These are phyloP conservation scores for Apotomis betuletana DNA, from an alignment of 2,888 invertebrate genomes.

Conservation along the genomic window DNA sequence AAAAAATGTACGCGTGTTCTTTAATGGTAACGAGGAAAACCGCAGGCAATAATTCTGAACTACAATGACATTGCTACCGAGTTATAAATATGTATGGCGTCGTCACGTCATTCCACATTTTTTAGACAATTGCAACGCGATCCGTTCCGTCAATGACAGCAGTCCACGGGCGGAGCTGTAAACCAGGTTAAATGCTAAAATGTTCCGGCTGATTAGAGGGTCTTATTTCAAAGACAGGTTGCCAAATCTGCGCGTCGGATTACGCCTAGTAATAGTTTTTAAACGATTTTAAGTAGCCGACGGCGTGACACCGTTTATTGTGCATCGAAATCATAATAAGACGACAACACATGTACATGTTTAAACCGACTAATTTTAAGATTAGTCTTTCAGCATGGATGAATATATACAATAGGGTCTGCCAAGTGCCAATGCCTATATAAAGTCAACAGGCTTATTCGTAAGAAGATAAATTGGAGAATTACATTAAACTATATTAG, in stretches of 20 bases:
- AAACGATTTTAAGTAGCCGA: background rate
- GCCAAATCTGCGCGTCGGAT: slow-evolving; percentile 31
- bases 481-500: background rate
- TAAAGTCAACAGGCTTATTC: too few species aligned
- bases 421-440: too few species aligned
- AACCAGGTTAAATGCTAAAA: slow-evolving; percentile 33
- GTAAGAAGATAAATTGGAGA: too few species aligned
- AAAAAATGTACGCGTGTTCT: slow-evolving; percentile 2
- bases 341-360: too few species aligned
- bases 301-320: background rate
- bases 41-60: background rate
- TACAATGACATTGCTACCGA: background rate
- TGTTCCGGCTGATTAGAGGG: slow-evolving; percentile 31
- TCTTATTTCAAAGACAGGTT: slow-evolving; percentile 35
- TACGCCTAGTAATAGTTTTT: slow-evolving; percentile 10
- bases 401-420: too few species aligned
- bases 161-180: slow-evolving; percentile 22
- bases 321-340: too few species aligned
- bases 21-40: slow-evolving; percentile 19
- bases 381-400: too few species aligned
- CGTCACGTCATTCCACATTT: slow-evolving; percentile 5
- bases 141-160: slow-evolving; percentile 19
- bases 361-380: too few species aligned
- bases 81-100: slow-evolving; percentile 1
- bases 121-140: slow-evolving; percentile 24